phyloP scores from a whole-genome alignment of 2,797 vertebrate genomes.

The Oreortyx pictus region DNA sequence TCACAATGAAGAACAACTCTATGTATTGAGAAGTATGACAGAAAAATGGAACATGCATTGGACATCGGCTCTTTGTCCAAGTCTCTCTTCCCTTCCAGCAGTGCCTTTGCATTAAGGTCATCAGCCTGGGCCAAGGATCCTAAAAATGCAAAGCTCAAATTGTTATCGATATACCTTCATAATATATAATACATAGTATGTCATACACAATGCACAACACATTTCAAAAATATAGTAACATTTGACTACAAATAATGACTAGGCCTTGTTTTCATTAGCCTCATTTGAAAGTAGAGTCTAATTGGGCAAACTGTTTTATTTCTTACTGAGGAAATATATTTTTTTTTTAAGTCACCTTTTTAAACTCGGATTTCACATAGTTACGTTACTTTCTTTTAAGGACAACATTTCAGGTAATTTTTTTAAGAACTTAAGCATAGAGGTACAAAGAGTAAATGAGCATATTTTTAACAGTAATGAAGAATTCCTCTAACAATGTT shows the following conservation, averaged over 20 bases:
- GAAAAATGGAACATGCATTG: not conserved
- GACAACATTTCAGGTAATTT: accelerated
- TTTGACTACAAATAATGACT: not conserved
- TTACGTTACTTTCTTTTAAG: not conserved
- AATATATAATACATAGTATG: no score
- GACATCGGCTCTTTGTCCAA: not conserved
- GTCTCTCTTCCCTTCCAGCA: not conserved
- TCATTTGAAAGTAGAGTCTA: not conserved
- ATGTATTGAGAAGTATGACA: not conserved
- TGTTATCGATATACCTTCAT: not conserved
- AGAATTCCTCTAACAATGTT: not conserved
- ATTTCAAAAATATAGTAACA: not conserved
- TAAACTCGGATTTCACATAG: not conserved
- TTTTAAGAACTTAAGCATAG: not conserved
- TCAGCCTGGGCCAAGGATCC: not conserved
- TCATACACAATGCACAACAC: not conserved
- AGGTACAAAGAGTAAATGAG: not conserved
- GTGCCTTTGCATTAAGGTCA: not conserved
- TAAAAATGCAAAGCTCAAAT: not conserved
- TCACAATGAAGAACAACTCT: not conserved
- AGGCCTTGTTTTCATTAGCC: not conserved
- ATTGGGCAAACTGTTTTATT: not conserved
- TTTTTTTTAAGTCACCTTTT: no score
- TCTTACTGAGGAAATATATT: not conserved
- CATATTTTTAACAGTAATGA: not conserved